These are phyloP conservation scores for Vireo altiloquus DNA, from an alignment of 2,113 vertebrate species.

Conservation along the genomic window DNA sequence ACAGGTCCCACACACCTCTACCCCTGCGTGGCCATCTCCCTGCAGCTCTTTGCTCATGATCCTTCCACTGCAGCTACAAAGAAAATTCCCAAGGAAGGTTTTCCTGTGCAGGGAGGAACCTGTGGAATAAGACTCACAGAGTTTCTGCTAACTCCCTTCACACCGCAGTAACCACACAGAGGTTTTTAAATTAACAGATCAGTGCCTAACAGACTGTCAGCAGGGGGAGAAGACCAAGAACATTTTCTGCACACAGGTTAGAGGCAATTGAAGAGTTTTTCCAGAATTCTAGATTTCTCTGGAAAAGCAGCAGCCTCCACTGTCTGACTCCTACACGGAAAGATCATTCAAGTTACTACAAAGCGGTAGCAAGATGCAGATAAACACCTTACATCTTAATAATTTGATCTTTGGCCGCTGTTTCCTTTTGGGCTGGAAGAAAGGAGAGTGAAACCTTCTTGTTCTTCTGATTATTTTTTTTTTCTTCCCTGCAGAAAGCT, in stretches of 20 bases:
- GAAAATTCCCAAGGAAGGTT: not conserved
- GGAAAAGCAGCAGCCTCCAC: not conserved
- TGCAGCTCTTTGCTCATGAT: not conserved
- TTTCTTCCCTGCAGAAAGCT: not conserved
- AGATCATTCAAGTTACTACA: not conserved
- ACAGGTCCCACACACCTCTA: not conserved
- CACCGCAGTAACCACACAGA: not conserved
- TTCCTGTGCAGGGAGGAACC: not conserved
- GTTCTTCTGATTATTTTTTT: not conserved
- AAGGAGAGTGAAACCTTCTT: not conserved
- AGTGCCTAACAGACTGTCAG: not conserved
- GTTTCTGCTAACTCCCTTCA: not conserved
- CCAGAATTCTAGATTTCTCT: not conserved
- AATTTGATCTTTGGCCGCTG: not conserved
- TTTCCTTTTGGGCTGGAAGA: not conserved
- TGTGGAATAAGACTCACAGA: accelerated
- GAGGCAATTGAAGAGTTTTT: not conserved
- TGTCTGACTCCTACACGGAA: not conserved
- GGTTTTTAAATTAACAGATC: not conserved
- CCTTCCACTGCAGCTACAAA: not conserved
- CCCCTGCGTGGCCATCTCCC: not conserved
- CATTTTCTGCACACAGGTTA: not conserved
- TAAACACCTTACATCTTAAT: not conserved
- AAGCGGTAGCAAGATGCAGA: not conserved
- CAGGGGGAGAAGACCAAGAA: not conserved